These are phyloP conservation scores for Holacanthus passer DNA, from an alignment of 2,113 vertebrate genomes.

Conservation along the genomic window DNA sequence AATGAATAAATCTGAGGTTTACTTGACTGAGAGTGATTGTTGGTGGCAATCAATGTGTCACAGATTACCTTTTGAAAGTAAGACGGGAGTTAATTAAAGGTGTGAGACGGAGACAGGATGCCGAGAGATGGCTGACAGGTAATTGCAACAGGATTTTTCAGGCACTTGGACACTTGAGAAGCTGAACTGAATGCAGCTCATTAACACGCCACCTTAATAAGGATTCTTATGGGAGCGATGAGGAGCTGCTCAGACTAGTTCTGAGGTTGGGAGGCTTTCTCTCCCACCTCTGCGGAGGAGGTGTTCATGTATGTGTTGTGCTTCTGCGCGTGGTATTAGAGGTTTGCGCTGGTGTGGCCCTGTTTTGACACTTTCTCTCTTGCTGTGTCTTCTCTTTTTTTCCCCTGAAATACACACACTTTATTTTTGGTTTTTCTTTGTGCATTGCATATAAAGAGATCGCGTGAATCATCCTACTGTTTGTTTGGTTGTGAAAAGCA, in stretches of 20 bases:
- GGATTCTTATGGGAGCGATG: conserved; percentile 43
- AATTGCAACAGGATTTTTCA: conserved; percentile 65
- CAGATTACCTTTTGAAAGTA: conserved; percentile 23
- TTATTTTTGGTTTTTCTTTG: conserved; percentile 16
- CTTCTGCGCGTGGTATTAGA: conserved; percentile 7
- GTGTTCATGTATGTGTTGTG: conserved; percentile 16
- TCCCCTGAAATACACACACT: neutral
- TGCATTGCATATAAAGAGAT: conserved; percentile 1
- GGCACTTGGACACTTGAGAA: conserved; percentile 62
- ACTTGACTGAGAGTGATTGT: neutral
- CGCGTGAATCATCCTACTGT: neutral
- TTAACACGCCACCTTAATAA: conserved; percentile 65
- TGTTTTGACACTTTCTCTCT: conserved; percentile 28
- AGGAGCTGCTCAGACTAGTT: conserved; percentile 73
- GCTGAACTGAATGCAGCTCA: conserved; percentile 56
- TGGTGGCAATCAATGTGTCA: conserved; percentile 22
- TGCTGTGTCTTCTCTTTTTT: neutral
- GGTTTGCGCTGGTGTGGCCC: conserved; percentile 21
- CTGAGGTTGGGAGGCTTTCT: conserved; percentile 27
- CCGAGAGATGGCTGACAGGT: conserved; percentile 66
- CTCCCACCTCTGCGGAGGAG: conserved; percentile 16
- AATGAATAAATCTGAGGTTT: neutral
- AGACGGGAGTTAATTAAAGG: conserved; percentile 75
- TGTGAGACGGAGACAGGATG: conserved; percentile 61
- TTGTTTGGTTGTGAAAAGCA: conserved; percentile 37